Conservation (phyloP, 2,888 invertebrate genomes). For the Hyalella azteca region DNA sequence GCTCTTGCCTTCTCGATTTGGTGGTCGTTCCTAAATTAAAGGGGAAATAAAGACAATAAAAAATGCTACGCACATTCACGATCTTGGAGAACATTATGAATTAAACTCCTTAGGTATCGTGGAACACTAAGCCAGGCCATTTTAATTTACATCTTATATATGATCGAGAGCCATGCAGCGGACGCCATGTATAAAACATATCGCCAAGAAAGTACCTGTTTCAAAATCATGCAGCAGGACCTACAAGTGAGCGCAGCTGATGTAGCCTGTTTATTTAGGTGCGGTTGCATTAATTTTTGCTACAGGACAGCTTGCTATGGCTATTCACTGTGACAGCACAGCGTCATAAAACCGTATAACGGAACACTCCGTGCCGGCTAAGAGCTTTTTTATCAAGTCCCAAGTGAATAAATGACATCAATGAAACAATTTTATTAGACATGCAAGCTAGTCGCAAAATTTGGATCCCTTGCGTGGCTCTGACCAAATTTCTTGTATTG, state of each 20-base stretch:
- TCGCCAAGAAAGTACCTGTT: neutral
- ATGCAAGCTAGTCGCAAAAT: no score
- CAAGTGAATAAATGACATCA: neutral
- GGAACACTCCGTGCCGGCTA: conserved; percentile 3
- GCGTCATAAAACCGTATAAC: neutral
- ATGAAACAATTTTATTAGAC: conserved; percentile 15
- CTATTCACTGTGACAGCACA: neutral
- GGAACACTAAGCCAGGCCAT: no score
- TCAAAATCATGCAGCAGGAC: neutral
- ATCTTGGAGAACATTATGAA: no score
- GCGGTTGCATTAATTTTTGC: neutral
- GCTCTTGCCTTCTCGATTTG: no score
- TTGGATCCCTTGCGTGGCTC: no score
- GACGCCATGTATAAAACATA: conserved; percentile 7
- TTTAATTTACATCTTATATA: no score
- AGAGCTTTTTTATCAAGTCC: conserved; percentile 22
- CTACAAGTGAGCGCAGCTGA: neutral
- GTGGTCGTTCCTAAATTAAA: no score
- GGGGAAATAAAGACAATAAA: no score
- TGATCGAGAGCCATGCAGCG: neutral
- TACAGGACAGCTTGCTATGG: neutral
- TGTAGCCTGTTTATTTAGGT: neutral
- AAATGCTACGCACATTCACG: no score
- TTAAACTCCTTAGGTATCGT: no score
- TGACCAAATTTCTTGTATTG: no score